These are phyloP conservation scores for Salmo trutta DNA, from an alignment of 2,797 vertebrate genomes.

Conservation along the genomic window DNA sequence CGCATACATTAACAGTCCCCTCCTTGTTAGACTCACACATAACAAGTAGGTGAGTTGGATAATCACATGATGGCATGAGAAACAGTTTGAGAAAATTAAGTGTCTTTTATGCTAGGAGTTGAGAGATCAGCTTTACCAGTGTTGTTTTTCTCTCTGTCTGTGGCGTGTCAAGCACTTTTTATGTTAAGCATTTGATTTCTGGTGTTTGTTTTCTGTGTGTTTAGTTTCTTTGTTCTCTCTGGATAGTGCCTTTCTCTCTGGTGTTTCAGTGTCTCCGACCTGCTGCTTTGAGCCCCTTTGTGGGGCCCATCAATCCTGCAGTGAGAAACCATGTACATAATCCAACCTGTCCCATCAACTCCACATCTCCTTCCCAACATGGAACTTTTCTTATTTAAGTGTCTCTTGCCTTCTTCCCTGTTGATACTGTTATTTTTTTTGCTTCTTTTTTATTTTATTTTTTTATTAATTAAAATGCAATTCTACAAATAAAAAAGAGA, in stretches of 20 bases:
- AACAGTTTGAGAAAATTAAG: slow-evolving; percentile 49
- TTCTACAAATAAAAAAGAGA: slow-evolving; percentile 65
- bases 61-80: slow-evolving; percentile 56
- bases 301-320: slow-evolving; percentile 60
- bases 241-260: slow-evolving; percentile 94
- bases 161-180: slow-evolving; percentile 80
- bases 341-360: slow-evolving; percentile 47
- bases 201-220: slow-evolving; percentile 64
- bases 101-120: slow-evolving; percentile 63
- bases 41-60: slow-evolving; percentile 52
- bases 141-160: slow-evolving; percentile 52
- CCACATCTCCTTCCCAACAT: slow-evolving; percentile 61
- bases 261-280: slow-evolving; percentile 76
- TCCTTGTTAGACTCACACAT: slow-evolving; percentile 52
- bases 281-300: slow-evolving; percentile 63
- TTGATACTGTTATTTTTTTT: slow-evolving; percentile 64
- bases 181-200: slow-evolving; percentile 35
- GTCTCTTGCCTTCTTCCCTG: slow-evolving; percentile 76
- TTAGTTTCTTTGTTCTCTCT: slow-evolving; percentile 67
- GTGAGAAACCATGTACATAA: slow-evolving; percentile 71
- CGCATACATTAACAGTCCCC: slow-evolving; percentile 23
- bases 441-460: slow-evolving; percentile 34
- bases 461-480: slow-evolving; percentile 82
- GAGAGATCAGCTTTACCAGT: slow-evolving; percentile 56
- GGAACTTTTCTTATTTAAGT: slow-evolving; percentile 78